Base-by-base conservation (phyloP, 1,140 invertebrate species). In the Apocrypta bakeri region DNA sequence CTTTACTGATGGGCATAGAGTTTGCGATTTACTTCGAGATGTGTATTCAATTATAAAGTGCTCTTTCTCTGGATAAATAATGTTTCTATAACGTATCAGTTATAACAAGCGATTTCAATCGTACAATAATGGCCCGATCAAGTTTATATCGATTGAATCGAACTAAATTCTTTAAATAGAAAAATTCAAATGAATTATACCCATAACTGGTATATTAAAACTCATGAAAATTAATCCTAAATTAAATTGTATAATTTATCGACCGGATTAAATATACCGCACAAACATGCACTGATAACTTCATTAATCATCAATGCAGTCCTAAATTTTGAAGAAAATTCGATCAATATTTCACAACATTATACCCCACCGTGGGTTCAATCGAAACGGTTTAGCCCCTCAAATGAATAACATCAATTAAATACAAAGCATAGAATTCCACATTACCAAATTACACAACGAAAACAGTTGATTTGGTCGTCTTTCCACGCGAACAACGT, bases 381-480 rank as follows among this genome's bases (percentile, higher is more conserved):
- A 24, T 27, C 48, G 17, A 56, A n/a, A 56, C n/a, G 21, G 3
- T n/a, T 56, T n/a, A 21, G n/a, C 48, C 27, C 56, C 27, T 48
- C 48, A 75, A 17, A 37, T 9, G n/a, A 37, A 9, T 37, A 24
- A 12, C 24, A 68, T 33, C 74, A 29, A 77, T 77, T 66, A 77
- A 77, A 64, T 27, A 17, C 31, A 66, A 64, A 66, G 29, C 27
- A 66, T 29, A 7, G 61, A 37, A 42, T 78, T 29, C n/a, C 24
- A 29, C 40, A 78, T 78, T 78, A 69, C 33, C n/a, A 78, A 78
- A 68, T 68, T 68, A 27, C 64, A 25, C 12, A 56, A 78, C 48
- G 17, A 6, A 56, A 56, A 56, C 48, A 66, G 48, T 48, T 48
- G 21, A 48, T 1, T 48, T 17, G 14, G 12, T 4, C 42, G 42